These are phyloP conservation scores for Clarias platycephalus DNA, from an alignment of 2,797 vertebrate species.

Conservation along the genomic window DNA sequence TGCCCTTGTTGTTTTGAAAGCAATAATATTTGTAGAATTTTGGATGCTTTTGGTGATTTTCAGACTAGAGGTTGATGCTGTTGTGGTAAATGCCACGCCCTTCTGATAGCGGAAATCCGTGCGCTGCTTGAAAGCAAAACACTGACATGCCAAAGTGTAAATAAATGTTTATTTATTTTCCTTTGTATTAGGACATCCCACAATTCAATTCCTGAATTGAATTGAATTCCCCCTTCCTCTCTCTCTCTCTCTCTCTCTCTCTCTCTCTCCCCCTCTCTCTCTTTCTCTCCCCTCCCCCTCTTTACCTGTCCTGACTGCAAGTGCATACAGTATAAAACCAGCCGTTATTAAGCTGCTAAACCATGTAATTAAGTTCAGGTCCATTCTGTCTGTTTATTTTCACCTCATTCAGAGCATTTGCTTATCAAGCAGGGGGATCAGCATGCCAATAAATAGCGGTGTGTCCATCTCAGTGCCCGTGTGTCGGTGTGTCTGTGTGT, in stretches of 20 bases:
- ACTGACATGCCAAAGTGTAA: too few species aligned
- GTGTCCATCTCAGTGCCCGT: constrained; percentile 12
- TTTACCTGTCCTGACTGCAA: constrained; percentile 15
- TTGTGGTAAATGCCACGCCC: too few species aligned
- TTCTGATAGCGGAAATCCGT: too few species aligned
- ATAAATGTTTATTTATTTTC: background rate
- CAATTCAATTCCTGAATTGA: background rate
- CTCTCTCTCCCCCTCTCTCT: too few species aligned
- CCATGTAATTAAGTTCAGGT: constrained; percentile 29
- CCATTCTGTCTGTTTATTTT: constrained; percentile 38
- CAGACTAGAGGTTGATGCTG: too few species aligned
- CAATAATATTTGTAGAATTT: too few species aligned
- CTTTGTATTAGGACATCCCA: background rate
- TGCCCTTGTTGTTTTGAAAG: too few species aligned
- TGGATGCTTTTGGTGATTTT: too few species aligned
- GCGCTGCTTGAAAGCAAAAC: too few species aligned
- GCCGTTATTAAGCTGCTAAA: constrained; percentile 22
- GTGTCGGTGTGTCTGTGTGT: constrained; percentile 14
- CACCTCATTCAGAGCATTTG: constrained; percentile 31
- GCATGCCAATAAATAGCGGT: constrained; percentile 22
- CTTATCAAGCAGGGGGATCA: constrained; percentile 28
- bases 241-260: background rate
- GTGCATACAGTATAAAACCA: constrained; percentile 12
- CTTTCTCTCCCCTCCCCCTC: background rate
- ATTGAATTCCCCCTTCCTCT: background rate